Evolutionary conservation across 1,140 invertebrate genomes (phyloP), one percentile per base, ranked within the genome.

Genomic region (Neotoxoptera formosana): DNA sequence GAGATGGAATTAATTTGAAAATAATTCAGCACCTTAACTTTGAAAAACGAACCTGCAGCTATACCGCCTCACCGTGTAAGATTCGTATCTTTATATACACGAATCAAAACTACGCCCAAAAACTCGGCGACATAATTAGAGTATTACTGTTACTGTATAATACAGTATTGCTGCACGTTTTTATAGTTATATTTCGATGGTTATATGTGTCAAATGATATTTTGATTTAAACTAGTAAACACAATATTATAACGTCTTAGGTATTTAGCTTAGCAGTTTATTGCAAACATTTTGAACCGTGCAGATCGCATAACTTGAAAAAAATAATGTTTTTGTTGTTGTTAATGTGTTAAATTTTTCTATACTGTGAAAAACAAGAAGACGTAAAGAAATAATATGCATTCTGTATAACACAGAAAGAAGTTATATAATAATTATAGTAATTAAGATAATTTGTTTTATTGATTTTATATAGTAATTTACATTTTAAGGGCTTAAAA

Each of bases 1-100:
- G 56, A 21, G 60, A 91, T 91, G 23, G 90, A 91, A 91, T 91
- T 91, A 91, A 91, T 76, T 91, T 76, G 67, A 91, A 91, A 91
- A 76, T 91, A 91, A 91, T 76, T 76, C 90, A 45, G 90, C 90
- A 34, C 48, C 48, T 90, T 90, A 36, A 51, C n/a, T 56, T 56
- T 90, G 51, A 41, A 90, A 56, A 90, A 84, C 83, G 83, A 41
- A 84, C 25, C 23, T 76, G 30, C n/a, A n/a, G n/a, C n/a, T n/a
- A n/a, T n/a, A n/a, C n/a, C n/a, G n/a, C n/a, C n/a, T n/a, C n/a
- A n/a, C 23, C n/a, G 7, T 76, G 17, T 53, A 84, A 0, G 83
- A 84, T 84, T 45, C 36, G 36, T 36, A 67, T 30, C 14, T 8
- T n/a, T n/a, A n/a, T 53, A 67, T n/a, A 30, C n/a, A n/a, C 8